Evolutionary conservation across 2,113 vertebrate species (phyloP).

Genomic region (Cichladusa arquata): DNA sequence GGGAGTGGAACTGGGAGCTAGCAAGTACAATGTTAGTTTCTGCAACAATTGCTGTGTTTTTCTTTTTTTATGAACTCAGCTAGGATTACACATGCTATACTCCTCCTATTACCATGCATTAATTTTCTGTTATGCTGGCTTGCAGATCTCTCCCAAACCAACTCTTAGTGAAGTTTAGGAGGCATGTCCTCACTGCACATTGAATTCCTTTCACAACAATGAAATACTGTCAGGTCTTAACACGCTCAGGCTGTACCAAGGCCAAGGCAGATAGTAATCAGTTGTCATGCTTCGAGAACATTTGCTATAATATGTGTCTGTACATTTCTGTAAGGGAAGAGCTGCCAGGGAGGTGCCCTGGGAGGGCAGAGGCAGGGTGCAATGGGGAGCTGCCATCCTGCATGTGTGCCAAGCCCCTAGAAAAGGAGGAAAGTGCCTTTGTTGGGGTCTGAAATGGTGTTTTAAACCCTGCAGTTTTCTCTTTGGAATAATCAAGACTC

Average conservation of each 20-base stretch:
- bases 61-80: not conserved
- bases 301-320: slow-evolving; percentile 2
- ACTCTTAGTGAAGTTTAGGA: not conserved
- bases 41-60: not conserved
- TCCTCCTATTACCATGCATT: not conserved
- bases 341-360: not conserved
- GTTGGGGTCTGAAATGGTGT: not conserved
- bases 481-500: not conserved
- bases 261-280: slow-evolving; percentile 24
- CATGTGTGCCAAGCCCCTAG: not conserved
- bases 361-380: not conserved
- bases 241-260: not conserved
- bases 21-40: not conserved
- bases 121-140: not conserved
- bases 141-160: not conserved
- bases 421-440: not conserved
- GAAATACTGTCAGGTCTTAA: slow-evolving; percentile 21
- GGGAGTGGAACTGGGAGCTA: not conserved
- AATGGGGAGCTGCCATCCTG: not conserved
- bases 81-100: not conserved
- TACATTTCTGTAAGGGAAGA: not conserved
- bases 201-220: not conserved
- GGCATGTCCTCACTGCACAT: not conserved
- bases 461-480: not conserved
- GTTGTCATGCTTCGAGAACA: not conserved